Evolutionary conservation across 2,113 vertebrate genomes (phyloP), one percentile per base, ranked within the genome.

Genomic region (Pachycephala philippinensis): DNA sequence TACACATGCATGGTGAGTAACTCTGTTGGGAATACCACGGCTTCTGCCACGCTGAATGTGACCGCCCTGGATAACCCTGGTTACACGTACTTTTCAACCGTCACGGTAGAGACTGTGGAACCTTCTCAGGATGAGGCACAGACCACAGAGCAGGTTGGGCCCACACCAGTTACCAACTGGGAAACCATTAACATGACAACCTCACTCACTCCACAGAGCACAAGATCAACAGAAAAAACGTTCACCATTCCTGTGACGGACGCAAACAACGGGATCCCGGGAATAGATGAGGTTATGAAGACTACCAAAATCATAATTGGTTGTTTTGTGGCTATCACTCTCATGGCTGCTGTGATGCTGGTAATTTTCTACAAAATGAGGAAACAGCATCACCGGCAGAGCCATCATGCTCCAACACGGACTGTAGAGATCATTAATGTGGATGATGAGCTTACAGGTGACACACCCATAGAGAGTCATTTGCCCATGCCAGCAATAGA

Each of bases 321-420:
- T 96, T 99, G 99, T 98, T 99, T 99, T 87, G 99, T 99, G 91
- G 99, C 99, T 96, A 99, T 99, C 96, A 99, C 99, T 13, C 99
- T 99, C 15, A 99, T 99, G 99, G 99, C 99, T 49, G 99, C 99
- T 7, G 99, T 99, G 97, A 99, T 99, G 99, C 97, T 99, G 86
- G 99, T 99, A 60, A 99, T 99, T 97, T 99, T 99, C 98, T 99
- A 99, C 98, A 99, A 99, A 98, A 99, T 99, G 99, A 98, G 99
- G 90, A 99, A 99, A 94, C 99, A 99, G 96, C 99, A 99, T 97
- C 99, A 99, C 98, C 98, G 99, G 97, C 99, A 99, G 97, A 99
- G 98, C 92, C 99, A 99, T 89, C 99, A 99, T 1, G 99, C 99
- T 78, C 99, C 99, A 22, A 99, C 99, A 2, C 98, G 99, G 97